phyloP scores from a whole-genome alignment of 1,140 invertebrate species.

The Meloidogyne exigua region DNA sequence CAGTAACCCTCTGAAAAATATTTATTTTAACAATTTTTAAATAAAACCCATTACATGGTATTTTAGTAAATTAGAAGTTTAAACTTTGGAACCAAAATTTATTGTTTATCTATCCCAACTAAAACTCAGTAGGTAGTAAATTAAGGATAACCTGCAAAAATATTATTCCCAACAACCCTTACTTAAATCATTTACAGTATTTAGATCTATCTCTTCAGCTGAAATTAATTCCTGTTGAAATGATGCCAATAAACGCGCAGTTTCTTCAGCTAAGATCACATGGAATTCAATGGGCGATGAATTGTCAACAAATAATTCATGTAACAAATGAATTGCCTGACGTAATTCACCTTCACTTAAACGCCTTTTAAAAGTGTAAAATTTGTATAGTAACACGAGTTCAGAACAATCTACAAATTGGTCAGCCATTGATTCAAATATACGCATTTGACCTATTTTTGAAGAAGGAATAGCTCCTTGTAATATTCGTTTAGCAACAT shows the following conservation, averaged over 20 bases:
- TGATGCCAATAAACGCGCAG: not conserved
- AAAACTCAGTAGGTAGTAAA: no score
- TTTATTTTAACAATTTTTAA: no score
- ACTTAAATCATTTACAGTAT: not conserved
- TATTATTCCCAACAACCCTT: no score
- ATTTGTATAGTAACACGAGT: conserved; percentile 30
- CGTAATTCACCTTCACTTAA: conserved; percentile 19
- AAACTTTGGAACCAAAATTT: no score
- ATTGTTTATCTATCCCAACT: no score
- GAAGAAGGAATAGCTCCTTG: conserved; percentile 14
- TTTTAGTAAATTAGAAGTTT: no score
- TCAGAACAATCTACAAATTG: conserved; percentile 26
- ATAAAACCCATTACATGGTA: no score
- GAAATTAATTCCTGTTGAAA: conserved; percentile 21
- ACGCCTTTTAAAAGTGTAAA: conserved; percentile 26
- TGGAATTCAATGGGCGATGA: conserved; percentile 31
- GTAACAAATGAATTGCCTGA: conserved; percentile 19
- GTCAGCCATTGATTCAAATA: conserved; percentile 26
- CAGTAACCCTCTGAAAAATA: conserved; percentile 19
- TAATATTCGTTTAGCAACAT: conserved; percentile 14
- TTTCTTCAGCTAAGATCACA: conserved; percentile 15
- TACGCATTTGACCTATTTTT: conserved; percentile 23
- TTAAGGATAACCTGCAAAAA: no score
- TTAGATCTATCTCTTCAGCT: not conserved
- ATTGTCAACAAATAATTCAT: conserved; percentile 31